These are phyloP conservation scores for Eubucco bourcierii DNA, from an alignment of 2,113 vertebrate genomes.

Conservation along the genomic window DNA sequence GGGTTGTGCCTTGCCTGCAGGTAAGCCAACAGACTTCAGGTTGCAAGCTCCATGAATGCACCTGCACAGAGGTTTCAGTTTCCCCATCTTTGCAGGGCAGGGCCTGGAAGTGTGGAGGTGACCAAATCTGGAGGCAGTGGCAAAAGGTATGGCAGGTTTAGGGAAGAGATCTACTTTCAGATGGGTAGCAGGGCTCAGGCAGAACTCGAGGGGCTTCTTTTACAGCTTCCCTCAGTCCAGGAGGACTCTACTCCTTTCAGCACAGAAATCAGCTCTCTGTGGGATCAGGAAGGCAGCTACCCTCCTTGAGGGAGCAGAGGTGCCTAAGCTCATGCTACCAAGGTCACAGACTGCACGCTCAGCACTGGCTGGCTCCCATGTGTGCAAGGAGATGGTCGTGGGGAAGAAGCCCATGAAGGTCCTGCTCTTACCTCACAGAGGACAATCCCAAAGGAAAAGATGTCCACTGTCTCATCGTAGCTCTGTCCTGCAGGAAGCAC, in stretches of 20 bases:
- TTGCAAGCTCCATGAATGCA: neutral
- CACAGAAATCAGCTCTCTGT: neutral
- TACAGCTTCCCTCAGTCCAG: neutral
- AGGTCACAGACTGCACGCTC: neutral
- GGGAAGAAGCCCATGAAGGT: neutral
- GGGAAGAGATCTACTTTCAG: neutral
- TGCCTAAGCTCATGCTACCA: neutral
- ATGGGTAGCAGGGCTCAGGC: neutral
- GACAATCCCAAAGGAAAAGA: constrained; percentile 97
- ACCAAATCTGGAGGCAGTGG: neutral
- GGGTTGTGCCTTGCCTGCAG: neutral
- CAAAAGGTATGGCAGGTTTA: neutral
- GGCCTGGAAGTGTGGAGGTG: neutral
- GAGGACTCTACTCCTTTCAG: neutral
- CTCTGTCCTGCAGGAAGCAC: constrained; percentile 85
- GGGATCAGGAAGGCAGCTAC: neutral
- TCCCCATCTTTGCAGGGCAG: neutral
- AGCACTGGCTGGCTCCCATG: neutral
- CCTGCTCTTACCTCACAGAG: constrained; percentile 89
- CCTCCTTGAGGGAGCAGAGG: neutral
- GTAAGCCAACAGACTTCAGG: neutral
- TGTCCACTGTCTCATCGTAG: constrained; percentile 96
- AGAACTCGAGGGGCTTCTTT: neutral
- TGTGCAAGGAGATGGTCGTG: neutral
- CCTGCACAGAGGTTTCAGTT: constrained; percentile 16